These are phyloP conservation scores for Harlomillsia oculata DNA, from an alignment of 1,140 invertebrate genomes.

Conservation along the genomic window DNA sequence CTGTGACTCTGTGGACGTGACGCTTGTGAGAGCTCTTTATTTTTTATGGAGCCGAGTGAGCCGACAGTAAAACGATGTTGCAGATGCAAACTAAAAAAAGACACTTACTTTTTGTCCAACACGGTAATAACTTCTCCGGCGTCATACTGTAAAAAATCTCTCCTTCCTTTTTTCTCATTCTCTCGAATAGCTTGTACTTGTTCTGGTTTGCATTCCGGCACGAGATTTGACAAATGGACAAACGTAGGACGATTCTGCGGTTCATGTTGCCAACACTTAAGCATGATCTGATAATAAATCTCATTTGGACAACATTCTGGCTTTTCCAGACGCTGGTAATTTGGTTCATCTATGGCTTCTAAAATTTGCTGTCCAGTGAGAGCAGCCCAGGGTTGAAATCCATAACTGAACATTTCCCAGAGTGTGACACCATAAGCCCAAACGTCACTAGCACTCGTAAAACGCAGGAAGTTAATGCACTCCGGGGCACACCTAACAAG, in stretches of 20 bases:
- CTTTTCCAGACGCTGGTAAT: slow-evolving; percentile 75
- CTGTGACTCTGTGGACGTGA: too few relatives aligned
- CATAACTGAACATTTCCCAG: slow-evolving; percentile 97
- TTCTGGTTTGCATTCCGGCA: slow-evolving; percentile 82
- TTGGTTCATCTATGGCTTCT: slow-evolving; percentile 88
- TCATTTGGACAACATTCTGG: slow-evolving; percentile 91
- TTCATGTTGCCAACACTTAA: slow-evolving; percentile 91
- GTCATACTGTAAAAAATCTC: slow-evolving; percentile 69
- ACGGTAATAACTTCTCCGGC: slow-evolving; percentile 87
- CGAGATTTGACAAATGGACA: slow-evolving; percentile 63
- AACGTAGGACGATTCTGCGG: slow-evolving; percentile 82
- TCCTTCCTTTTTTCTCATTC: slow-evolving; percentile 34
- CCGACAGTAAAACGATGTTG: too few relatives aligned
- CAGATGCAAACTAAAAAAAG: slow-evolving; percentile 1
- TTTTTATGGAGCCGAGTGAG: too few relatives aligned
- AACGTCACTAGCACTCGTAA: slow-evolving; percentile 91
- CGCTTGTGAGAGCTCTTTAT: too few relatives aligned
- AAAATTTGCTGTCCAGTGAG: slow-evolving; percentile 90
- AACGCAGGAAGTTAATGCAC: slow-evolving; percentile 89
- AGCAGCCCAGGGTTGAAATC: slow-evolving; percentile 94
- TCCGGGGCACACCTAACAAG: slow-evolving; percentile 81
- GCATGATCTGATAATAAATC: slow-evolving; percentile 78
- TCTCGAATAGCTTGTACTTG: slow-evolving; percentile 70
- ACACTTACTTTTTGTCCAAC: slow-evolving; percentile 69
- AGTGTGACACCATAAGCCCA: slow-evolving; percentile 97